Evolutionary conservation across 2,888 invertebrate genomes (phyloP), one percentile per base, ranked within the genome.

Genomic region (Apoda limacodes): DNA sequence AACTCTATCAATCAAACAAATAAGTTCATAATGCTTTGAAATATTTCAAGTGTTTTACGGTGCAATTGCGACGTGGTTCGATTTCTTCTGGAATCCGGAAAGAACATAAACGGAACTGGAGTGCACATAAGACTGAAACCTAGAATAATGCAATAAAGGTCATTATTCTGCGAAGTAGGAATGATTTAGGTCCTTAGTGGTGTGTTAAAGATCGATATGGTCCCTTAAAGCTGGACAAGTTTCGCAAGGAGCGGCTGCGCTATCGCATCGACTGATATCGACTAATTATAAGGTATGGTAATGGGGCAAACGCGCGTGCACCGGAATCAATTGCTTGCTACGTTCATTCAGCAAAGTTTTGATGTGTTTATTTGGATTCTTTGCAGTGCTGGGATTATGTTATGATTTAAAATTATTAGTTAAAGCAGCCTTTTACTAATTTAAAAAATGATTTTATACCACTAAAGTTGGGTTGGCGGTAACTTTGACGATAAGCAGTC

Each of bases 211-310:
- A 57, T 60, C 50, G 57, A 60, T 65, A 63, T 67, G 65, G 66
- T 66, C 61, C 70, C 63, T 68, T 61, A 61, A 66, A 58, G 62
- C 60, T 55, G 60, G 61, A 63, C 60, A 48, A 59, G 71, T 78
- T 78, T 75, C 68, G 75, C 64, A 76, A 78, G 70, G 61, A 60
- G 58, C 62, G 55, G 65, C 63, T 54, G 59, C 61, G 66, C 60
- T 67, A 75, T 74, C 69, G 66, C 64, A 63, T 72, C 70, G 68
- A 71, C 70, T 69, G 72, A 76, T 75, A 76, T 74, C 65, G 62
- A 64, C 67, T 78, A 78, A 78, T 78, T 76, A 76, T 69, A 71
- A 68, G 71, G 70, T 67, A 68, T 52, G 62, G 65, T 52, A 49
- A 60, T 55, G 51, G 54, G 52, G n/a, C 49, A 49, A 53, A 51